Conservation (phyloP, 2,888 invertebrate species). For the Hemithea aestivaria region DNA sequence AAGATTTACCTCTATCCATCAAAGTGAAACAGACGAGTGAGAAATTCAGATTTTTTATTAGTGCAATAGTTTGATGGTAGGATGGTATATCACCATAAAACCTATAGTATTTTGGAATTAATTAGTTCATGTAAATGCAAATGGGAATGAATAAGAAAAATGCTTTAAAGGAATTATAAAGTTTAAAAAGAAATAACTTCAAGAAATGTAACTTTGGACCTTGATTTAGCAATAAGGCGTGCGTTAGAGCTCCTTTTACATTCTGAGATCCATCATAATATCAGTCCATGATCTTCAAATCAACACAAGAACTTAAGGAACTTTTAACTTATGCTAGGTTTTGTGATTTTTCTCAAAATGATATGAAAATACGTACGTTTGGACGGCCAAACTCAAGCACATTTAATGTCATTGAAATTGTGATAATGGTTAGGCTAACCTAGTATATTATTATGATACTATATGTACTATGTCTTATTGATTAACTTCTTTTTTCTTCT, state of each 20-base stretch:
- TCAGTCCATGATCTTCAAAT: no score
- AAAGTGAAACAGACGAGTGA: no score
- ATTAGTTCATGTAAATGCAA: constrained; percentile 46
- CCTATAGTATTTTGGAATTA: constrained; percentile 15
- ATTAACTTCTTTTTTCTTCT: no score
- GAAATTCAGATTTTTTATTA: no score
- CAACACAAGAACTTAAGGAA: no score
- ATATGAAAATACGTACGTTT: constrained; percentile 1
- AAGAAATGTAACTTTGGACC: constrained; percentile 22
- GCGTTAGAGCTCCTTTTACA: constrained; percentile 16
- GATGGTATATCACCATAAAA: no score
- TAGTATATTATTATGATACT: no score
- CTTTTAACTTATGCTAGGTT: background rate
- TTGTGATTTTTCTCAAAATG: no score
- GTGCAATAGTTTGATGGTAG: no score
- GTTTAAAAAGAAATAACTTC: constrained; percentile 18
- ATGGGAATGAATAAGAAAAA: constrained; percentile 48
- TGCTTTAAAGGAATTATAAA: constrained; percentile 27
- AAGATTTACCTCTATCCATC: no score
- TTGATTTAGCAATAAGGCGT: constrained; percentile 12
- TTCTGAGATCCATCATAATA: constrained; percentile 25
- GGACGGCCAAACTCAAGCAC: constrained; percentile 13
- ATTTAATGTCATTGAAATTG: background rate
- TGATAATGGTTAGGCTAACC: no score
- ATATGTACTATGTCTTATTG: no score